A percentile compares a stretch with the other conserved stretches of the same genome.
These are phyloP conservation scores for Syngnathoides biaculeatus DNA, from an alignment of 2,113 vertebrate species.

Conservation along the genomic window DNA sequence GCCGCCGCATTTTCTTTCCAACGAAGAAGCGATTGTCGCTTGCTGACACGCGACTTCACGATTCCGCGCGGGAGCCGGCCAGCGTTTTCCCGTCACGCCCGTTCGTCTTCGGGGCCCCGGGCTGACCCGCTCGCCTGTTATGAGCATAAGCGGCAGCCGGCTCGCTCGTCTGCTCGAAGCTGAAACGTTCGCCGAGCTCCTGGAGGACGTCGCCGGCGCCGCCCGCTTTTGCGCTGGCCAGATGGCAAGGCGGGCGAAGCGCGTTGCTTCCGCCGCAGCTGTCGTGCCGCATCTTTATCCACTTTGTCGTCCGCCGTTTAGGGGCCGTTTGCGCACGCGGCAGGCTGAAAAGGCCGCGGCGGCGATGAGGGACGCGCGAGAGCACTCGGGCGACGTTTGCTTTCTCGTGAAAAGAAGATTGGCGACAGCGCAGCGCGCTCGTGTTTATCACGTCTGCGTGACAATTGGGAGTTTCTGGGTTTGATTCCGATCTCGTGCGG, in stretches of 20 bases:
- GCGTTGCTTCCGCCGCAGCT: conserved; percentile 26
- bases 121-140: background rate
- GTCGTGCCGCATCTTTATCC: conserved; percentile 28
- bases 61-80: too few relatives aligned
- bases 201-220: conserved; percentile 10
- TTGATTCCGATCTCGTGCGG: too few relatives aligned
- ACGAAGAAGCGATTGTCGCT: too few relatives aligned
- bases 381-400: background rate
- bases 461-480: too few relatives aligned
- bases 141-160: background rate
- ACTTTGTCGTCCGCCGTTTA: conserved; percentile 35
- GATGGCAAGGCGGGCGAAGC: conserved; percentile 34
- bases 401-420: background rate
- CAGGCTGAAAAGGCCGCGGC: too few relatives aligned
- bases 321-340: conserved; percentile 14
- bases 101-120: too few relatives aligned
- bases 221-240: conserved; percentile 32
- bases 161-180: background rate
- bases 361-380: too few relatives aligned
- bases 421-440: too few relatives aligned
- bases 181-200: background rate
- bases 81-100: too few relatives aligned
- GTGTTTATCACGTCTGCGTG: background rate
- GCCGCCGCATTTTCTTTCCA: too few relatives aligned
- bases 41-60: too few relatives aligned